Conservation (phyloP, 2,113 vertebrate species). For the Elephas maximus region DNA sequence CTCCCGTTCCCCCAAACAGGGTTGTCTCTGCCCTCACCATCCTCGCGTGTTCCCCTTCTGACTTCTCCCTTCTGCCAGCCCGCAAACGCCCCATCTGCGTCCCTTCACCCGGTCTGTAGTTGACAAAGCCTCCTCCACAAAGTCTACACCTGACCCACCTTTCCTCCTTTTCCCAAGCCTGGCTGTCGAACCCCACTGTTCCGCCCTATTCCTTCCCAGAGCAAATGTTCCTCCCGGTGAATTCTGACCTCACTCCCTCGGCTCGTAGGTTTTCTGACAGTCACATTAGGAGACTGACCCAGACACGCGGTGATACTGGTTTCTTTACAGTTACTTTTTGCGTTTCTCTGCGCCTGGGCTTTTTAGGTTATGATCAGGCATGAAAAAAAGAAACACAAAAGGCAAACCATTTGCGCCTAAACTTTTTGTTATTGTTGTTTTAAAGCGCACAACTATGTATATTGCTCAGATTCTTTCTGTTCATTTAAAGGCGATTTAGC, state of each 20-base stretch:
- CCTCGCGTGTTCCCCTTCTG: no score
- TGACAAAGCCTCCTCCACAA: conserved; percentile 3
- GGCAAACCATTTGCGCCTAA: neutral
- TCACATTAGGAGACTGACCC: neutral
- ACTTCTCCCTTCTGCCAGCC: neutral
- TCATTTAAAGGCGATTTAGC: neutral
- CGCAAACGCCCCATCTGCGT: neutral
- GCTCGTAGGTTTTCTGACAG: neutral
- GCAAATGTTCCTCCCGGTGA: neutral
- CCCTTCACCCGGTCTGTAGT: neutral
- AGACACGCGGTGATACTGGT: neutral
- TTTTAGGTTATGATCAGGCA: neutral
- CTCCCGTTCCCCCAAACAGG: neutral
- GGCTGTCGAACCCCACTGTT: neutral
- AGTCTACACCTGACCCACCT: conserved; percentile 63
- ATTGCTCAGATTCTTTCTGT: neutral
- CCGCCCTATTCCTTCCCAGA: neutral
- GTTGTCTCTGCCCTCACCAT: neutral
- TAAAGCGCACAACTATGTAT: neutral
- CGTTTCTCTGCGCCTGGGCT: conserved; percentile 23
- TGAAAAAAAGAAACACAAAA: neutral
- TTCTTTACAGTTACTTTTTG: conserved; percentile 13
- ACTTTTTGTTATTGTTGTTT: conserved; percentile 71
- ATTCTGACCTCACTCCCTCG: conserved; percentile 32
- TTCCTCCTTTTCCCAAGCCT: neutral